Conservation (phyloP, 2,797 vertebrate species). For the Mus spretus region DNA sequence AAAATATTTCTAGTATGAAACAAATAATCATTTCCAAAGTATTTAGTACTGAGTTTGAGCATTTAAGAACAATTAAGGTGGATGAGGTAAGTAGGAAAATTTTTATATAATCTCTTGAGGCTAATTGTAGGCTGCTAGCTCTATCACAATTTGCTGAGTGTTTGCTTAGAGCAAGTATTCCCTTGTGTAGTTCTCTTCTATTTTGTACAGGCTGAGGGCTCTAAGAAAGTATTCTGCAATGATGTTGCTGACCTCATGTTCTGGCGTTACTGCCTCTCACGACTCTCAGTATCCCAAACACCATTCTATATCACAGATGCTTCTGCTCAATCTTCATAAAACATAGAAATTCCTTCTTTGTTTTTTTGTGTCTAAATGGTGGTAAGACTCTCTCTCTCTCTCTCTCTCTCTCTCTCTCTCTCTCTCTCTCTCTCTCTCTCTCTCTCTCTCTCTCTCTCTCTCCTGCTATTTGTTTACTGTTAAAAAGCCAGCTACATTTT, state of each 20-base stretch:
- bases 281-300: neutral
- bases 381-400: neutral
- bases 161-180: conserved; percentile 12
- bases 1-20: conserved; percentile 1
- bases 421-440: too few species aligned
- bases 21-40: conserved; percentile 9
- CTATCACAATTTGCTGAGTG: neutral
- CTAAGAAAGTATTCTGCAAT: neutral
- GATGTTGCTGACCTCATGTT: neutral
- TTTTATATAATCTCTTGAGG: conserved; percentile 10
- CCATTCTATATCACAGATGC: neutral
- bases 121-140: neutral
- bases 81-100: neutral
- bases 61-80: conserved; percentile 27
- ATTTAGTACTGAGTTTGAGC: neutral
- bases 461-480: neutral
- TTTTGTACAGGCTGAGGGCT: neutral
- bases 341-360: neutral
- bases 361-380: neutral
- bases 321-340: neutral
- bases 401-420: too few species aligned
- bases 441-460: too few species aligned
- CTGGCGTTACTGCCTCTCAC: too few species aligned
- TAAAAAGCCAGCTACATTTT: neutral
- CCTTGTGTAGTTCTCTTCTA: neutral